Percentiles rank a stretch among this genome's conserved stretches.
phyloP scores from a whole-genome alignment of 2,888 invertebrate genomes.

The Hermaeophaga mercurialis region DNA sequence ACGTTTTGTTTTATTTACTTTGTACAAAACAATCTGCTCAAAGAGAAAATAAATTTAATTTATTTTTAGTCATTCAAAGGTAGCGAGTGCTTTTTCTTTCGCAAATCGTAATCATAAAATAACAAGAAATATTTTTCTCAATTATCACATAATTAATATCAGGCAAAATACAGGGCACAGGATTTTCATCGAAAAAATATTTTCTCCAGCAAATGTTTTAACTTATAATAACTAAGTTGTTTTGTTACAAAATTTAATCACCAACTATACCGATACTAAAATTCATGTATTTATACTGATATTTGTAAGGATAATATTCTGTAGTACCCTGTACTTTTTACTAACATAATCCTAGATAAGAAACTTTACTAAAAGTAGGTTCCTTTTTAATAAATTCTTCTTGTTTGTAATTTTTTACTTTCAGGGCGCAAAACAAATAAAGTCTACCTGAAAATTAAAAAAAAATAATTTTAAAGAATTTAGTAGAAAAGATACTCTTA shows the following conservation, averaged over 20 bases:
- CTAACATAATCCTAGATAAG: not conserved
- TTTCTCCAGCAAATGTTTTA: too few species aligned
- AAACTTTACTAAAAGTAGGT: not conserved
- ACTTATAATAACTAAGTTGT: too few species aligned
- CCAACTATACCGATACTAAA: too few species aligned
- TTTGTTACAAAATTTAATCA: too few species aligned
- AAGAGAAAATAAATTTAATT: not conserved
- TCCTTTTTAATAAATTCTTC: constrained; percentile 11
- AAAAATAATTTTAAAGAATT: constrained; percentile 9
- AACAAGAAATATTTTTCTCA: not conserved
- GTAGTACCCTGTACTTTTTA: not conserved
- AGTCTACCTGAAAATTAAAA: not conserved
- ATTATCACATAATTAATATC: constrained; percentile 17
- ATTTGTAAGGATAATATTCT: not conserved
- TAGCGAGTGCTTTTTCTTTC: not conserved
- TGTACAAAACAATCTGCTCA: constrained; percentile 23
- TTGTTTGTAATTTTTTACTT: not conserved
- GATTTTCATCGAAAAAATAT: too few species aligned
- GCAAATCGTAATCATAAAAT: not conserved
- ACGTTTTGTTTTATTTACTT: constrained; percentile 27
- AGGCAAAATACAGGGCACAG: not conserved
- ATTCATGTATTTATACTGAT: too few species aligned
- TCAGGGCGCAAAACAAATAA: constrained; percentile 9
- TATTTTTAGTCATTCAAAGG: constrained; percentile 5
- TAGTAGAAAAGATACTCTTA: constrained; percentile 8